Evolutionary conservation across 2,113 vertebrate genomes (phyloP).

Genomic region (Ammodytes dubius): DNA sequence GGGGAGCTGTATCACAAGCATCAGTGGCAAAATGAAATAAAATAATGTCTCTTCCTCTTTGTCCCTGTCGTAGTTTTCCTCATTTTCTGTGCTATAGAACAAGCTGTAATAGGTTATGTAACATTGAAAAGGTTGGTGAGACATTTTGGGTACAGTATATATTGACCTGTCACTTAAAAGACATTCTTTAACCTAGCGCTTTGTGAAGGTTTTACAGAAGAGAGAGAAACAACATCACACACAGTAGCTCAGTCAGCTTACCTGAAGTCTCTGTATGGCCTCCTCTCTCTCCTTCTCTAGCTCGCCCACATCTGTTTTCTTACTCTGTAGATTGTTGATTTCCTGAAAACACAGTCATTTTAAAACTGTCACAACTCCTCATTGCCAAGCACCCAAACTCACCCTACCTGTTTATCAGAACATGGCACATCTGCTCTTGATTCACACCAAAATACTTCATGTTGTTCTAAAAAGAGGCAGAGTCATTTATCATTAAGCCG

Average conservation of each 20-base stretch:
- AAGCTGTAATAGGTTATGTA: not conserved
- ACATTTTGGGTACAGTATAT: not conserved
- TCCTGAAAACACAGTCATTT: slow-evolving; percentile 83
- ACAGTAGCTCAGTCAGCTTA: slow-evolving; percentile 58
- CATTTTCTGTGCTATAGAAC: not conserved
- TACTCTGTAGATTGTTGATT: slow-evolving; percentile 90
- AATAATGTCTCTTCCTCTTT: not conserved
- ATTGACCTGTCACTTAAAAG: not conserved
- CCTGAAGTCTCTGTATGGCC: slow-evolving; percentile 90
- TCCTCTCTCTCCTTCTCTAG: slow-evolving; percentile 88
- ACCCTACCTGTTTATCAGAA: not conserved
- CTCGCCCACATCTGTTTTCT: slow-evolving; percentile 85
- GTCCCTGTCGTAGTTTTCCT: not conserved
- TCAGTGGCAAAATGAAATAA: not conserved
- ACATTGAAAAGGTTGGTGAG: not conserved
- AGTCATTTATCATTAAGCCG: slow-evolving; percentile 30
- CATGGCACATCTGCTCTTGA: not conserved
- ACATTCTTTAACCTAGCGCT: not conserved
- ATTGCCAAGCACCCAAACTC: not conserved
- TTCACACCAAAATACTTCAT: slow-evolving; percentile 14
- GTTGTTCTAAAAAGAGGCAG: not conserved
- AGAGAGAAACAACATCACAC: not conserved
- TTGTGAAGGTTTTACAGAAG: not conserved
- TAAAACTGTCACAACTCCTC: slow-evolving; percentile 23
- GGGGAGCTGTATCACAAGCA: not conserved